A percentile compares a stretch with the other conserved stretches of the same genome.
These are phyloP conservation scores for Merops nubicus DNA, from an alignment of 2,113 vertebrate genomes.

Conservation along the genomic window DNA sequence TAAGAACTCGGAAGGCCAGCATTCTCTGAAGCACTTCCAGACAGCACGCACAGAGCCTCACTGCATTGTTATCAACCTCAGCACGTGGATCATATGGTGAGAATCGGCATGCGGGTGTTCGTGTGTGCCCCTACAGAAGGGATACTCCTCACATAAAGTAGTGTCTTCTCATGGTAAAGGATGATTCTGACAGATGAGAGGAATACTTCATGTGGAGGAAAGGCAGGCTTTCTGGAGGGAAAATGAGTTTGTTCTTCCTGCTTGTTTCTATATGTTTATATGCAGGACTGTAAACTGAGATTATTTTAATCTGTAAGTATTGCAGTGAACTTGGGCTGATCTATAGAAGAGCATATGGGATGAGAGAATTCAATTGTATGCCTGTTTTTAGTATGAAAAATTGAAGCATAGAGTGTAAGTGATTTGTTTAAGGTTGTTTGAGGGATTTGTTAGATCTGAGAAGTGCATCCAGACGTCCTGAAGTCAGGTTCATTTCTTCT, in stretches of 20 bases:
- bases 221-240: not conserved
- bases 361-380: not conserved
- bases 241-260: not conserved
- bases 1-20: conserved; percentile 87
- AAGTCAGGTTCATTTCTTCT: not conserved
- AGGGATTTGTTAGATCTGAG: not conserved
- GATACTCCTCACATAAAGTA: not conserved
- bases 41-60: conserved; percentile 83
- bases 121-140: rapidly evolving
- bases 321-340: not conserved
- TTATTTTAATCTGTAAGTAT: not conserved
- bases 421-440: not conserved
- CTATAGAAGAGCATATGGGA: not conserved
- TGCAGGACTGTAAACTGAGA: not conserved
- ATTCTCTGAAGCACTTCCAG: conserved; percentile 90
- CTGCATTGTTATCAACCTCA: conserved; percentile 90
- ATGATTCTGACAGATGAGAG: not conserved
- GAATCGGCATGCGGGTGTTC: not conserved
- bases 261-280: not conserved
- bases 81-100: conserved; percentile 95
- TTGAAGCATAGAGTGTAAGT: not conserved
- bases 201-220: not conserved
- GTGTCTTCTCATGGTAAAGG: not conserved
- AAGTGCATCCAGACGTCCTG: not conserved
- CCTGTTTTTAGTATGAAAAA: not conserved